phyloP scores from a whole-genome alignment of 2,113 vertebrate species.

The Gadus chalcogrammus region DNA sequence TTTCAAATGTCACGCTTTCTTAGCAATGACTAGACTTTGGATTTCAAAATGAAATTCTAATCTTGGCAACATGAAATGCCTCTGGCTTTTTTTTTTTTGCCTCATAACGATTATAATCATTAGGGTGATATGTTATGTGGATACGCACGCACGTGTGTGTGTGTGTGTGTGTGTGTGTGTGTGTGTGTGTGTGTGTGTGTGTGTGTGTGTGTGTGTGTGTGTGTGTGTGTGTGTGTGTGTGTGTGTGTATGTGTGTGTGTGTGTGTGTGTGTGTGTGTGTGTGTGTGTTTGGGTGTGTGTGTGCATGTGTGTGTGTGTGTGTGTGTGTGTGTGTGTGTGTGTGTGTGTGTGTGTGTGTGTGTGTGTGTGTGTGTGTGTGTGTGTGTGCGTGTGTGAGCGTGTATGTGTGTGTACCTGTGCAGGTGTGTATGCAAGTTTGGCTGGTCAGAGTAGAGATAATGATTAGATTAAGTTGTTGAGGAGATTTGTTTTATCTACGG shows the following conservation, averaged over 20 bases:
- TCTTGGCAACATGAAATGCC: slow-evolving; percentile 38
- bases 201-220: not conserved
- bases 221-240: not conserved
- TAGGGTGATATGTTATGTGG: not conserved
- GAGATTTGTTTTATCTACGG: slow-evolving; percentile 18
- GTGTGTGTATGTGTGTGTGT: slow-evolving; percentile 9
- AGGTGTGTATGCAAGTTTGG: not conserved
- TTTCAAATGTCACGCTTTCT: slow-evolving; percentile 57
- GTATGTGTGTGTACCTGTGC: not conserved
- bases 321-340: slow-evolving; percentile 24
- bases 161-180: slow-evolving; percentile 28
- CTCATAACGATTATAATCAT: slow-evolving; percentile 27
- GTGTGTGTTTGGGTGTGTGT: slow-evolving; percentile 12
- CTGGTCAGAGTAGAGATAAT: slow-evolving; percentile 4
- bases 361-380: not conserved
- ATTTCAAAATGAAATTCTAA: slow-evolving; percentile 42
- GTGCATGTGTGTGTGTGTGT: not conserved
- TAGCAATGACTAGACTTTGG: slow-evolving; percentile 55
- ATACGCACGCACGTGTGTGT: not conserved
- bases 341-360: slow-evolving; percentile 18
- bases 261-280: slow-evolving; percentile 19
- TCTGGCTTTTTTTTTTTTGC: slow-evolving; percentile 31
- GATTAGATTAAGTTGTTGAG: slow-evolving; percentile 10
- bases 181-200: slow-evolving; percentile 14
- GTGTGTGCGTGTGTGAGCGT: not conserved